Base-by-base conservation (phyloP, 2,888 invertebrate genomes). In the Nebria salina region DNA sequence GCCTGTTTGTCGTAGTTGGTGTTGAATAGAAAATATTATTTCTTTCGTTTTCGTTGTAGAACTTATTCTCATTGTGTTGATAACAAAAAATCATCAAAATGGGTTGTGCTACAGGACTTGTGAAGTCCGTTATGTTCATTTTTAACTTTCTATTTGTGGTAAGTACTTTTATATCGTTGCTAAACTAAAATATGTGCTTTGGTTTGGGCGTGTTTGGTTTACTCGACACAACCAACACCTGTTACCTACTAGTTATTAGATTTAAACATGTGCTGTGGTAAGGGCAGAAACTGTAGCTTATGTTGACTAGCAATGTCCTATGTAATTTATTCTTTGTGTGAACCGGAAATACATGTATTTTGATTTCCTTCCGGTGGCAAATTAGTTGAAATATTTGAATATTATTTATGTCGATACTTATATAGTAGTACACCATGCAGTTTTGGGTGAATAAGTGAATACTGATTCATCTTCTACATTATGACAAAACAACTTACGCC, bases 141-240 rank as follows among this genome's bases (percentile, higher is more conserved):
- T 87, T 88, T 83, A 89, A 89, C 84, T 87, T 95, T 85, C 85
- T 95, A 83, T 94, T 94, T 86, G 93, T 94, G 91, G 95, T 95
- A 89, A 94, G 95, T 94, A 65, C 20, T 65, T 72, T 70, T 78
- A 65, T 72, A 25, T 25, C 9, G 11, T 66, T 76, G 64, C 20
- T 11, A 54, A 11, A 54, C 54, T 8, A 34, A 54, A 54, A 54
- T 54, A 54, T 20, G 11, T n/a, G 20, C 9, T n/a, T 66, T 42
- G n/a, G 3, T 8, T 76, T 76, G 76, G 76, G 76, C 43, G 76
- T 76, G 68, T 43, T 42, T 34, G 4, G 2, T 34, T 34, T 34
- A 34, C 34, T 1, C 7, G 9, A 66, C 25, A 66, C n/a, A 25
- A 20, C 70, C 9, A 68, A 20, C 70, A 70, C 25, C 70, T 70